These are phyloP conservation scores for Cataglyphis cursor DNA, from an alignment of 2,888 invertebrate species.

Conservation along the genomic window DNA sequence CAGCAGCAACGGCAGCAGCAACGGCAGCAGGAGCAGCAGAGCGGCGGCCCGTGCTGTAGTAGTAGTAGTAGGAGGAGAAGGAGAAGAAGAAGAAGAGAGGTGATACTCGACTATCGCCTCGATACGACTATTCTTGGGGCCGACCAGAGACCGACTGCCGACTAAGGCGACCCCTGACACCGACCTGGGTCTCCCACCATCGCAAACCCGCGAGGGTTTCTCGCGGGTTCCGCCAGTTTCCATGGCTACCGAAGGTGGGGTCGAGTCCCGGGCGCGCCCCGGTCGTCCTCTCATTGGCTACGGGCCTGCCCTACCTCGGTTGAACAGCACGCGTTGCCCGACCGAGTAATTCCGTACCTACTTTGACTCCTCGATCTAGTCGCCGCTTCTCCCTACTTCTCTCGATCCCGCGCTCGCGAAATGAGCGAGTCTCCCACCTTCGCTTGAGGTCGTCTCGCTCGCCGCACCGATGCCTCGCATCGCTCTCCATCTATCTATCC, in stretches of 20 bases:
- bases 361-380: slow-evolving; percentile 64
- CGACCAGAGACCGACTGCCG: slow-evolving; percentile 86
- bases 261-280: slow-evolving; percentile 85
- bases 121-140: slow-evolving; percentile 85
- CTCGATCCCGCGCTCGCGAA: slow-evolving; percentile 1
- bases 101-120: slow-evolving; percentile 78
- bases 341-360: slow-evolving; percentile 65
- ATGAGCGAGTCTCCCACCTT: slow-evolving; percentile 61
- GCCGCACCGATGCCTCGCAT: slow-evolving; percentile 35
- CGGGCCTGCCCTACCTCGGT: slow-evolving; percentile 80
- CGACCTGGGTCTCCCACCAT: slow-evolving; percentile 83
- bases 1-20: slow-evolving; percentile 4
- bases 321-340: slow-evolving; percentile 73
- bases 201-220: slow-evolving; percentile 81
- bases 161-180: slow-evolving; percentile 86
- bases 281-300: slow-evolving; percentile 84
- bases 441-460: slow-evolving; percentile 50
- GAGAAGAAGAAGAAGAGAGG: slow-evolving; percentile 73
- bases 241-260: slow-evolving; percentile 86
- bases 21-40: slow-evolving; percentile 16
- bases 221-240: slow-evolving; percentile 83
- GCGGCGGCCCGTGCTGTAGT: slow-evolving; percentile 50
- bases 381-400: slow-evolving; percentile 59
- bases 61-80: slow-evolving; percentile 59
- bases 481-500: slow-evolving; percentile 50